phyloP scores from a whole-genome alignment of 2,888 invertebrate species.

The Timema cristinae region DNA sequence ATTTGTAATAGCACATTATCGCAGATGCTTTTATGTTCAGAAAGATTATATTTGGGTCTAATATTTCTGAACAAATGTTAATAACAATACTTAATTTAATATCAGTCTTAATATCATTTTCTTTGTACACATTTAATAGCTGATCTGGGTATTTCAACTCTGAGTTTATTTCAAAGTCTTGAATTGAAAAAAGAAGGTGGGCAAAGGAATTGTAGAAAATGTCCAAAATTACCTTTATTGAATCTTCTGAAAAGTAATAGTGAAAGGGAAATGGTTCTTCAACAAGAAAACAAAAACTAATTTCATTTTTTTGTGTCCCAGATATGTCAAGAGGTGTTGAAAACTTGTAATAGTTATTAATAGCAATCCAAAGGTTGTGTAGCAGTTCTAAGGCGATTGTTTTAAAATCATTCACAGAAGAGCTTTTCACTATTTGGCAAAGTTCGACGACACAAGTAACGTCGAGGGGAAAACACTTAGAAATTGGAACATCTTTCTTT shows the following conservation, averaged over 20 bases:
- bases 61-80: slow-evolving; percentile 39
- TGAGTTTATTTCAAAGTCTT: no score
- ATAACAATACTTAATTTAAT: slow-evolving; percentile 42
- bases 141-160: slow-evolving; percentile 10
- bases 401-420: no score
- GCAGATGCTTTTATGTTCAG: slow-evolving; percentile 33
- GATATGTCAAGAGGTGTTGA: no score
- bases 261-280: slow-evolving; percentile 35
- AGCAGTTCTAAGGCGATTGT: not conserved
- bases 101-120: slow-evolving; percentile 36
- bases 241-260: slow-evolving; percentile 34
- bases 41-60: slow-evolving; percentile 36
- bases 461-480: slow-evolving; percentile 16
- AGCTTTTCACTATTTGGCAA: not conserved
- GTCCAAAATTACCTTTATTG: slow-evolving; percentile 32
- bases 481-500: slow-evolving; percentile 9
- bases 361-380: not conserved
- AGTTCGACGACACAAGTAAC: slow-evolving; percentile 1
- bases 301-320: no score
- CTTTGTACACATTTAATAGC: slow-evolving; percentile 29
- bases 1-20: slow-evolving; percentile 37
- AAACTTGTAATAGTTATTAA: slow-evolving; percentile 4
- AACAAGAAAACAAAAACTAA: not conserved
- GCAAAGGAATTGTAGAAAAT: slow-evolving; percentile 26
- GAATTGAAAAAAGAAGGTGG: no score